These are phyloP conservation scores for Paratrypauchen microcephalus DNA, from an alignment of 2,797 vertebrate species.

Conservation along the genomic window DNA sequence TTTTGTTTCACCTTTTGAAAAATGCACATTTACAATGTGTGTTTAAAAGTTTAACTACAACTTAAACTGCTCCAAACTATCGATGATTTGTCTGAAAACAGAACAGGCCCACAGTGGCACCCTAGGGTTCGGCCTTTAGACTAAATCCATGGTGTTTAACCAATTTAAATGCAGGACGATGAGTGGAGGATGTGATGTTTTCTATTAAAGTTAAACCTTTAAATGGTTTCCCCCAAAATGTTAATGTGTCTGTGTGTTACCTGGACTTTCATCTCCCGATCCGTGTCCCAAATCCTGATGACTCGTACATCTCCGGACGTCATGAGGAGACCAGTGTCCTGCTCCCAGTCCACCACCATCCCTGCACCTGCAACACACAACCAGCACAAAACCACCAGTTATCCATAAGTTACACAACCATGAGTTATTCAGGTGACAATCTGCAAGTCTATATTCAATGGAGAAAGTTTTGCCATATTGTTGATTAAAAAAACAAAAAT, in stretches of 20 bases:
- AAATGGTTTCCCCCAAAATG: conserved; percentile 1
- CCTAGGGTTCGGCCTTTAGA: background rate
- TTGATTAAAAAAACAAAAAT: no score
- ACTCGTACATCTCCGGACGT: conserved; percentile 94
- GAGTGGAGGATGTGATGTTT: background rate
- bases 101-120: background rate
- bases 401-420: no score
- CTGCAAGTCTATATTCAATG: no score
- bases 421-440: no score
- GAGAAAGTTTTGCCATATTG: no score
- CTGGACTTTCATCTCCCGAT: conserved; percentile 97
- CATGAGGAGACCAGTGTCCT: conserved; percentile 95
- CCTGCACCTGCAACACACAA: conserved; percentile 82
- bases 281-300: conserved; percentile 96
- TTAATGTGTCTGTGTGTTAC: conserved; percentile 60
- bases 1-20: no score
- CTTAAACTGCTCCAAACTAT: background rate
- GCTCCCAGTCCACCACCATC: conserved; percentile 99
- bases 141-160: conserved; percentile 1
- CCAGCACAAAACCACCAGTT: no score
- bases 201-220: conserved; percentile 1
- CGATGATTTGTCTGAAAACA: background rate
- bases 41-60: background rate
- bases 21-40: background rate
- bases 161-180: background rate